Conservation (phyloP, 2,113 vertebrate species). For the Nibea coibor region DNA sequence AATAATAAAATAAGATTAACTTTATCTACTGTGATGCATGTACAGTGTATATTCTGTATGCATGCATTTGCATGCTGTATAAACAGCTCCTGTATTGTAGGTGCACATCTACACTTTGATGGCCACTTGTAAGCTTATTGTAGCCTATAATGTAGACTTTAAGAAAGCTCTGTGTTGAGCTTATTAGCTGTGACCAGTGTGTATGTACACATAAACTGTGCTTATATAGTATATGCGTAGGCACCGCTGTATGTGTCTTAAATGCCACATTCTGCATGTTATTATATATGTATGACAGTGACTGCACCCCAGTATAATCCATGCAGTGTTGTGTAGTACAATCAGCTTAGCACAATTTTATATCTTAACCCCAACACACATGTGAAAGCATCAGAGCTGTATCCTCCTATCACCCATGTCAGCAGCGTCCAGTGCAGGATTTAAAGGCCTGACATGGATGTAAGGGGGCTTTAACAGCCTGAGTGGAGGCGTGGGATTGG, state of each 20-base stretch:
- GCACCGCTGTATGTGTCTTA: neutral
- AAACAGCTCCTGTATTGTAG: neutral
- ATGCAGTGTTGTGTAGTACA: conserved; percentile 52
- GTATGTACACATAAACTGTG: neutral
- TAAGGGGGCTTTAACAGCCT: conserved; percentile 45
- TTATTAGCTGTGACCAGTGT: conserved; percentile 32
- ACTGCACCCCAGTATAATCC: conserved; percentile 54
- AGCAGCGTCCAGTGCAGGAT: conserved; percentile 40
- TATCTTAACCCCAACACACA: conserved; percentile 36
- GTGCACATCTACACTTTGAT: conserved; percentile 17
- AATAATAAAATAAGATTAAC: neutral
- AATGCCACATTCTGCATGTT: conserved; percentile 9
- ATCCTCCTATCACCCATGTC: conserved; percentile 9
- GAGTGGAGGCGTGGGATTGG: conserved; percentile 27
- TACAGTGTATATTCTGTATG: neutral
- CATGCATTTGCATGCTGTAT: conserved; percentile 7
- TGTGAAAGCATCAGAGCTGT: conserved; percentile 15
- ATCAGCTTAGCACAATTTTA: conserved; percentile 62
- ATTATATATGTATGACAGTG: conserved; percentile 13
- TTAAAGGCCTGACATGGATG: conserved; percentile 56
- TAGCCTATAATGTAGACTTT: conserved; percentile 5
- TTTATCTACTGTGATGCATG: neutral
- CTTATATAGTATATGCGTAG: neutral
- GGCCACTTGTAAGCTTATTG: conserved; percentile 16
- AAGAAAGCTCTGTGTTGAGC: conserved; percentile 32